Base-by-base conservation (phyloP, 1,140 invertebrate genomes). In the Philopotamus ludificatus region DNA sequence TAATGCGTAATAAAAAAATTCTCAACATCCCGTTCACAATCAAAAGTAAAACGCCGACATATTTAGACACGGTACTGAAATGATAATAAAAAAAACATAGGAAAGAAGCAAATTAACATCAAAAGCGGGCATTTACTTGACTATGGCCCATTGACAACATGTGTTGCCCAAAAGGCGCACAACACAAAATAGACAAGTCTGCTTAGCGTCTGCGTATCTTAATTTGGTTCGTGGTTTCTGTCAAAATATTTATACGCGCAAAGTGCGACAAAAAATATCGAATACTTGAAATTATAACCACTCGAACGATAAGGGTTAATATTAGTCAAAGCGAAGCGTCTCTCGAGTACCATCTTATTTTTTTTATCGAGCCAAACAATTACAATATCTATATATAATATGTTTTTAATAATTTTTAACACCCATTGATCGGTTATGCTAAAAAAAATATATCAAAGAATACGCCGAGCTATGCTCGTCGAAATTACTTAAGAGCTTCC, bases 151-250 rank as follows among this genome's bases (percentile, higher is more conserved):
- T 67, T 67, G 54, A 67, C 58, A 62, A 62, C 55, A 59, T 28
- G 53, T 49, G 58, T 42, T 21, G 65, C 34, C 65, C 50, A 57
- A 57, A 42, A 57, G 39, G 26, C 22, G 16, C 16, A 28, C 23
- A 22, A 57, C 15, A 18, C 39, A 62, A 58, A 58, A 58, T 58
- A 50, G 22, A 39, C 59, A 49, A 51, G 45, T 62, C 59, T 62
- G 49, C 26, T 62, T 62, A 62, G 28, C 47, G 42, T 62, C 59
- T 51, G 25, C 41, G 41, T 51, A 62, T 62, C 59, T 62, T 62
- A 49, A 50, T 62, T 62, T 62, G 49, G 59, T 50, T 62, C 60
- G 65, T 67, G 66, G 66, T 67, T 67, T 50, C 66, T 67, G 66
- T 67, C 66, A 67, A 59, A 67, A 67, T 67, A 67, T 67, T 67